These are phyloP conservation scores for Terrapene triunguis DNA, from an alignment of 2,113 vertebrate genomes.

Conservation along the genomic window DNA sequence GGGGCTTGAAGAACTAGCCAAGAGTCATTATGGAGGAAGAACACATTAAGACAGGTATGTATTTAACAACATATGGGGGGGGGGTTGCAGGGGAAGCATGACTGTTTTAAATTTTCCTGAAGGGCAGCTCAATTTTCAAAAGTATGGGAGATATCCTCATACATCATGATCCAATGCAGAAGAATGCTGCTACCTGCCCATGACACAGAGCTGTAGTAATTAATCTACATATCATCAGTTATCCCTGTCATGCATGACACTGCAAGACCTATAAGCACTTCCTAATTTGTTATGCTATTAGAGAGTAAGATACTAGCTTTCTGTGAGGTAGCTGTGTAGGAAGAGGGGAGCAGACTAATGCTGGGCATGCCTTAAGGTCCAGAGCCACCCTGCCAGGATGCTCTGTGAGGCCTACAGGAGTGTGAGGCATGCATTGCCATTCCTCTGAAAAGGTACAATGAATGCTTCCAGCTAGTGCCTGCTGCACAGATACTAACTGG, in stretches of 20 bases:
- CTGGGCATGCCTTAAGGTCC: neutral
- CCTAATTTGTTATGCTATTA: neutral
- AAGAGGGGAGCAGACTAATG: neutral
- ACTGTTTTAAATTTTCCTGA: neutral
- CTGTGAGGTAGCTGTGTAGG: neutral
- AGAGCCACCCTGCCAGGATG: neutral
- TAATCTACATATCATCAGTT: neutral
- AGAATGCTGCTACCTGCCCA: neutral
- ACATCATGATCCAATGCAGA: neutral
- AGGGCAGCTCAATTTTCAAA: neutral
- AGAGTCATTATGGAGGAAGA: slow-evolving; percentile 14
- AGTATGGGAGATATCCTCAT: neutral
- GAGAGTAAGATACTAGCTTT: neutral
- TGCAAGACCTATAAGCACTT: neutral
- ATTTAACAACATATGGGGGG: neutral
- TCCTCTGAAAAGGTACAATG: neutral
- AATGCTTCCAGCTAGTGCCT: neutral
- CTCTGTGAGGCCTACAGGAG: neutral
- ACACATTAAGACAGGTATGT: neutral
- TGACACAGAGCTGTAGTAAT: neutral
- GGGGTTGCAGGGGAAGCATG: neutral
- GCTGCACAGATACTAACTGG: neutral
- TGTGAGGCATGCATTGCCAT: neutral
- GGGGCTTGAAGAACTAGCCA: slow-evolving; percentile 9
- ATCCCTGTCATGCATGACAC: neutral